Evolutionary conservation across 2,888 invertebrate species (phyloP).

Genomic region (Morinoia aosen): DNA sequence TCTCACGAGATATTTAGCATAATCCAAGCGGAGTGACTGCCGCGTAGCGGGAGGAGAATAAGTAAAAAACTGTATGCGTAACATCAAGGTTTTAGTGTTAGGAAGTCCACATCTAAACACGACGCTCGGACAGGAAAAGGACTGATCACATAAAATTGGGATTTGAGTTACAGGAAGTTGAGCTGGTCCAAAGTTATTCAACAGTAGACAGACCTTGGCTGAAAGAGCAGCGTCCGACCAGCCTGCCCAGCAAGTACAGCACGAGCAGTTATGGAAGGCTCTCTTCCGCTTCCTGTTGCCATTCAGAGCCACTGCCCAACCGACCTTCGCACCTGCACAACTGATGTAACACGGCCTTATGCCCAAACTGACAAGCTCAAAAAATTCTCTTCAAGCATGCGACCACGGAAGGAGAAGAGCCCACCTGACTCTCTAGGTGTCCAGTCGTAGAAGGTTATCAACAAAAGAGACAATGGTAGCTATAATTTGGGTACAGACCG

Average conservation of each 20-base stretch:
- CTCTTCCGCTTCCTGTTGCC: slow-evolving; percentile 45
- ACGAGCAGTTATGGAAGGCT: slow-evolving; percentile 31
- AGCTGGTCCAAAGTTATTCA: slow-evolving; percentile 35
- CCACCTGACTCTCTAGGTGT: neutral
- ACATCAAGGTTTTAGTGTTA: neutral
- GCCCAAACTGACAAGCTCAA: slow-evolving; percentile 31
- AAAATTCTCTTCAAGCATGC: neutral
- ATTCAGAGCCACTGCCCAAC: slow-evolving; percentile 49
- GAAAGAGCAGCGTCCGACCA: slow-evolving; percentile 16
- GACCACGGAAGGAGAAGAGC: slow-evolving; percentile 23
- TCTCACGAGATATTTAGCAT: no score
- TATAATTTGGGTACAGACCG: neutral
- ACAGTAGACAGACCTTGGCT: slow-evolving; percentile 46
- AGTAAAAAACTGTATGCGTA: neutral
- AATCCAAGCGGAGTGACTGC: neutral
- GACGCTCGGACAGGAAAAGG: neutral
- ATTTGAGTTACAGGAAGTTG: slow-evolving; percentile 27
- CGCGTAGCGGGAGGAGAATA: neutral
- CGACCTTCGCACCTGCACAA: slow-evolving; percentile 32
- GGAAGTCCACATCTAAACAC: neutral
- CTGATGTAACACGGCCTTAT: slow-evolving; percentile 40
- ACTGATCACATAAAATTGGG: neutral
- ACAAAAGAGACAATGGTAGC: neutral
- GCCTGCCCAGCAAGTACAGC: slow-evolving; percentile 37
- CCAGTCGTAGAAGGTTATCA: neutral